These are phyloP conservation scores for Morone saxatilis DNA, from an alignment of 2,113 vertebrate species.

Conservation along the genomic window DNA sequence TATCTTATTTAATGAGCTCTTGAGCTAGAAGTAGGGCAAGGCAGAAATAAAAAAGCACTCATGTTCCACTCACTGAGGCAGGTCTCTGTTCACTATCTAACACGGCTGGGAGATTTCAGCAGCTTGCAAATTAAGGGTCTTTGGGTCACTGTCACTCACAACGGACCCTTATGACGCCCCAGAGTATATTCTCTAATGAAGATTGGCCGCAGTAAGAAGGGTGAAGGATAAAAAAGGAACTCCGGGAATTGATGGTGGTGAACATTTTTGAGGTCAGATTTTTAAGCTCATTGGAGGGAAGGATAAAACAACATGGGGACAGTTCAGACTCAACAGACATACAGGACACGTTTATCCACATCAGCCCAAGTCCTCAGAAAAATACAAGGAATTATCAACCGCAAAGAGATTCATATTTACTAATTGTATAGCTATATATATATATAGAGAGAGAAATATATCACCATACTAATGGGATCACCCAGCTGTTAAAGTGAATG, in stretches of 20 bases:
- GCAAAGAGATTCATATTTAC: background rate
- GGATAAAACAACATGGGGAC: background rate
- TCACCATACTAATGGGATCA: too few species aligned
- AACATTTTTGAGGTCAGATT: slow-evolving; percentile 25
- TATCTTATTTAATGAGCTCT: slow-evolving; percentile 75
- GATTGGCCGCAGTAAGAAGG: slow-evolving; percentile 11
- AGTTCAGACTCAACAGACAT: background rate
- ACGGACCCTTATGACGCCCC: slow-evolving; percentile 34
- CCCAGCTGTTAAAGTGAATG: too few species aligned
- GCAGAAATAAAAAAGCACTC: slow-evolving; percentile 47
- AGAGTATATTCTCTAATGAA: slow-evolving; percentile 51
- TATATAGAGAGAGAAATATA: background rate
- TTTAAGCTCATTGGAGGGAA: background rate
- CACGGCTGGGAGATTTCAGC: slow-evolving; percentile 30
- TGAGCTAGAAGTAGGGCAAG: slow-evolving; percentile 69
- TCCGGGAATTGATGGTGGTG: background rate
- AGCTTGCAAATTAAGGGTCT: slow-evolving; percentile 43
- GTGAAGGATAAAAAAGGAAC: slow-evolving; percentile 20
- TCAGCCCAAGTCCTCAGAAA: background rate
- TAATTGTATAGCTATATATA: background rate
- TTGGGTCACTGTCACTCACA: slow-evolving; percentile 41
- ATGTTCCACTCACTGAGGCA: slow-evolving; percentile 31
- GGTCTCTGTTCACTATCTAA: slow-evolving; percentile 23
- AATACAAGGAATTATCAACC: background rate
- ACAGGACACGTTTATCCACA: background rate